Evolutionary conservation across 2,888 invertebrate species (phyloP).

Genomic region (Trachelus tabidus): DNA sequence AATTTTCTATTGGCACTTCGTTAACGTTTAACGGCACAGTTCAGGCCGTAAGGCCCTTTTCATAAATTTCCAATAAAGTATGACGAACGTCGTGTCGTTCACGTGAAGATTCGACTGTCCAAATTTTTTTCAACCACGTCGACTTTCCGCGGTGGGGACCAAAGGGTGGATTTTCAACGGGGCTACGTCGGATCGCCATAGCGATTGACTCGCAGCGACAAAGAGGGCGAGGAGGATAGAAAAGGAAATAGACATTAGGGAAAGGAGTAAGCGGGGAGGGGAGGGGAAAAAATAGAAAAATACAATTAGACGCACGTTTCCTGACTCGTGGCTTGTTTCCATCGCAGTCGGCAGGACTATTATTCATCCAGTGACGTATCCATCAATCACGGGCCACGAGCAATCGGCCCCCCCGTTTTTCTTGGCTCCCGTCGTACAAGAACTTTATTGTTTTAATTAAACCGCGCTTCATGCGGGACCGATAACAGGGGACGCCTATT

Average conservation of each 20-base stretch:
- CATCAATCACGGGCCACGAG: slow-evolving; percentile 3
- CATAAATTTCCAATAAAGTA: too few relatives aligned
- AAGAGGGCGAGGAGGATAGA: neutral
- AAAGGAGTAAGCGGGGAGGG: too few relatives aligned
- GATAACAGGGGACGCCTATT: neutral
- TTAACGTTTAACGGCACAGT: too few relatives aligned
- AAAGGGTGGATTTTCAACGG: too few relatives aligned
- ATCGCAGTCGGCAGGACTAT: neutral
- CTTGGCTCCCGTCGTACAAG: neutral
- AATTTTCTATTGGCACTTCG: too few relatives aligned
- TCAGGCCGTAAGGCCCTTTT: too few relatives aligned
- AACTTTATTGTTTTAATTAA: slow-evolving; percentile 8
- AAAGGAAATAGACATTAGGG: neutral
- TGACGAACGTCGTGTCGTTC: too few relatives aligned
- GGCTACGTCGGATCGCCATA: too few relatives aligned
- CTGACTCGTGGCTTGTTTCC: slow-evolving; percentile 1
- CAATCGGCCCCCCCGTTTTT: neutral
- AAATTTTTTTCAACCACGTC: too few relatives aligned
- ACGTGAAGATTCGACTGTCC: too few relatives aligned
- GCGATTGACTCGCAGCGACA: neutral
- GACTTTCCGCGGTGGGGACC: too few relatives aligned
- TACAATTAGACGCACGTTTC: slow-evolving; percentile 5
- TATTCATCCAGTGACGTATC: slow-evolving; percentile 3
- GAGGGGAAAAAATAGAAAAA: neutral
- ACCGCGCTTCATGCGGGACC: neutral